Conservation (phyloP, 2,113 vertebrate species). For the Aegypius monachus region DNA sequence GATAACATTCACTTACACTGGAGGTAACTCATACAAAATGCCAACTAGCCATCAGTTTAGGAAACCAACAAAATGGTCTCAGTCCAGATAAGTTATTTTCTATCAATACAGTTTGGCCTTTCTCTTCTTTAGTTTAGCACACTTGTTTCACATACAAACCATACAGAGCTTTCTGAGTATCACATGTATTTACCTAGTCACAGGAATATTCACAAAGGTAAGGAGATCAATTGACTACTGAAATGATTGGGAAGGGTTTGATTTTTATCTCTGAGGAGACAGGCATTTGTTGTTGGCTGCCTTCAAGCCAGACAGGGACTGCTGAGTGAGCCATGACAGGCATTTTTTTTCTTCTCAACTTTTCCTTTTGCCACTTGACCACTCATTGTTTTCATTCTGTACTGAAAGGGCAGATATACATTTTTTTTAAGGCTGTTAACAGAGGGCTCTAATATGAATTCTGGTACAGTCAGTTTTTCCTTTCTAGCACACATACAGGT, state of each 20-base stretch:
- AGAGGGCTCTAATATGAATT: not conserved
- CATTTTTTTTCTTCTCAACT: not conserved
- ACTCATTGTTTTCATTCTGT: not conserved
- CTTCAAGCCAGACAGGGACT: not conserved
- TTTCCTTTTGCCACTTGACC: not conserved
- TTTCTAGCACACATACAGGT: not conserved
- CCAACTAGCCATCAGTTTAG: not conserved
- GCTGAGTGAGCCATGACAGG: not conserved
- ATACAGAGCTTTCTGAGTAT: not conserved
- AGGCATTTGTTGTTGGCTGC: not conserved
- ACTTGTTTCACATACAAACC: not conserved
- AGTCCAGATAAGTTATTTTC: not conserved
- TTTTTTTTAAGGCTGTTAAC: not conserved
- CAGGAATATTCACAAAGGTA: not conserved
- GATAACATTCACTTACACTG: not conserved
- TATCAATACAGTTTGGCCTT: not conserved
- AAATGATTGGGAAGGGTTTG: not conserved
- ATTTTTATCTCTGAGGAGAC: not conserved
- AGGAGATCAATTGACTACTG: not conserved
- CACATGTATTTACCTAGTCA: not conserved
- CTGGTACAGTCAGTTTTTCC: not conserved
- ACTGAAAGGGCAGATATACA: not conserved
- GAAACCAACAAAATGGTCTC: not conserved
- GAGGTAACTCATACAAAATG: slow-evolving; percentile 24
- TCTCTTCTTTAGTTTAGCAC: not conserved